Conservation (phyloP, 2,888 invertebrate species). For the Cantharis flavilabris region DNA sequence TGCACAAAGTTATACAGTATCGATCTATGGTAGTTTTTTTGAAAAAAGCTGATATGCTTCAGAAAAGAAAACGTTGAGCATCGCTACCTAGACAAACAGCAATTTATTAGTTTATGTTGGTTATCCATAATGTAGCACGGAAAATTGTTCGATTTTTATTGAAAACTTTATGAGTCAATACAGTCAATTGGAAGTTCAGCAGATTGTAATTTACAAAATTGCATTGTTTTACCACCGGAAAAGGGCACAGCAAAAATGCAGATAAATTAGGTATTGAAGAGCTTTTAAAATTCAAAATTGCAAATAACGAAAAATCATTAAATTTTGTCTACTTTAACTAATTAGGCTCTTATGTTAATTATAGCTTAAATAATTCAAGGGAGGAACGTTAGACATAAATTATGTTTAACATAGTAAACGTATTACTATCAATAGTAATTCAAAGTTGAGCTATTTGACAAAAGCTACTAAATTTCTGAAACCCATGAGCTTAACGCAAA, state of each 20-base stretch:
- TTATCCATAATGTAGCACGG: neutral
- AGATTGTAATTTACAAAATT: neutral
- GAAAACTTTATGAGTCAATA: neutral
- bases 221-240: neutral
- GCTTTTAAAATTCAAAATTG: neutral
- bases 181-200: neutral
- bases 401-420: neutral
- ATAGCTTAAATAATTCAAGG: neutral
- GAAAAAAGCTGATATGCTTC: neutral
- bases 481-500: constrained; percentile 9
- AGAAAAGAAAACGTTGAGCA: neutral
- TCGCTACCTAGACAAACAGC: neutral
- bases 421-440: too few species aligned
- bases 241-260: neutral
- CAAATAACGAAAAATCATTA: neutral
- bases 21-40: neutral
- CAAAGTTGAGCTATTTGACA: neutral
- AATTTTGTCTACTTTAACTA: neutral
- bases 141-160: neutral
- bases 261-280: neutral
- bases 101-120: too few species aligned
- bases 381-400: neutral
- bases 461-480: neutral
- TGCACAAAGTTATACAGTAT: neutral
- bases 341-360: neutral